phyloP scores from a whole-genome alignment of 2,888 invertebrate genomes.

The Apodemia zela region DNA sequence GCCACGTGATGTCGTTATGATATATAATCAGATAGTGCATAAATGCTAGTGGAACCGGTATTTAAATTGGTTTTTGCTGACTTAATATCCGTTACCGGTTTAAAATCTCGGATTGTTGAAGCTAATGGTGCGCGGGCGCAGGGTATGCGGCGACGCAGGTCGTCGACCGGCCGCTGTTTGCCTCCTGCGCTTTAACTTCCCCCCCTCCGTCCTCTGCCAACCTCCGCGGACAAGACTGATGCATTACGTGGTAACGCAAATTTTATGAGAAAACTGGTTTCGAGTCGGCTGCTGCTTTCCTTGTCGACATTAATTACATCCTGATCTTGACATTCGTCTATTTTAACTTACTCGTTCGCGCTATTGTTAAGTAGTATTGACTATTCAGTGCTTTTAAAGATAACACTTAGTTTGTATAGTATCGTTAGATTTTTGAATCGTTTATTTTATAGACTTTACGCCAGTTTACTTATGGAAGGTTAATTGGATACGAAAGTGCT shows the following conservation, averaged over 20 bases:
- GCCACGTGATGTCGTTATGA: constrained; percentile 6
- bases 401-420: background rate
- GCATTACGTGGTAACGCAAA: constrained; percentile 75
- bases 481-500: too few relatives aligned
- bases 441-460: too few relatives aligned
- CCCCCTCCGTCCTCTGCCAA: constrained; percentile 52
- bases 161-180: constrained; percentile 75
- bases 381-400: constrained; percentile 1
- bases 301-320: constrained; percentile 3
- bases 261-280: constrained; percentile 73
- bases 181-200: constrained; percentile 72
- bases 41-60: constrained; percentile 12
- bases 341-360: background rate
- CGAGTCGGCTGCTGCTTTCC: background rate
- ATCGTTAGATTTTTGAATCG: too few relatives aligned
- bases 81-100: constrained; percentile 63
- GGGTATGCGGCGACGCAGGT: constrained; percentile 65
- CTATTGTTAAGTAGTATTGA: background rate
- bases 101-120: constrained; percentile 46
- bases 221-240: constrained; percentile 70
- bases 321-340: constrained; percentile 13
- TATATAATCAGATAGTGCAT: constrained; percentile 6
- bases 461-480: too few relatives aligned
- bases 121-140: constrained; percentile 70
- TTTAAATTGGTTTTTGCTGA: constrained; percentile 30